Evolutionary conservation across 1,140 invertebrate species (phyloP), one percentile per base, ranked within the genome.

Genomic region (Nixonia krombeini): DNA sequence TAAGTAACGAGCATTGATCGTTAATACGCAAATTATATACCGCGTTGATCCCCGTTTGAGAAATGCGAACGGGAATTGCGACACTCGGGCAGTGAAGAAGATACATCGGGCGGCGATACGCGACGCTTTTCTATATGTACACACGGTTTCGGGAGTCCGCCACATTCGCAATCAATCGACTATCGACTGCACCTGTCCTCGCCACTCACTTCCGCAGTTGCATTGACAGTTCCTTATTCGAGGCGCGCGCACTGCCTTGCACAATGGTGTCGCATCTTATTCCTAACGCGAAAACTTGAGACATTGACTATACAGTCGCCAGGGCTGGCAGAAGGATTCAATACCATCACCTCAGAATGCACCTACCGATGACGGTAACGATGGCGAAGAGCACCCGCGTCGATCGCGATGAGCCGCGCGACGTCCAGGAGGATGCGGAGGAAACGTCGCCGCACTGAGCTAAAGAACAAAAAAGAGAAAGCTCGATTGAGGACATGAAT

Each of bases 381-480:
- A 78, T 38, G 12, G 72, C 51, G 8, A 79, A 52, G 0, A 72
- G 57, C 15, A 79, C 53, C 16, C 73, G 59, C 29, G 77, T 72
- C 17, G 77, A 63, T 25, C 65, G 53, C 9, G 73, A 72, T 8
- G 76, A 72, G 28, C 75, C 69, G 13, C 70, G 70, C 3, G 73
- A 78, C 51, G 74, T 73, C 73, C 80, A 72, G 38, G 77, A 78
- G 26, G 74, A 74, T 33, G 80, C 79, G 9, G 73, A 75, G 12
- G 81, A 81, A 4, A 75, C 71, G 35, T 81, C 80, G 16, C 75
- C 76, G 47, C 81, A 83, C 67, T 81, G 78, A 28, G 74, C 81
- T 83, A 65, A 0, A 80, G 75, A 9, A n/a, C n/a, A n/a, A n/a
- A n/a, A n/a, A n/a, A n/a, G n/a, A n/a, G n/a, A n/a, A n/a, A n/a